phyloP scores from a whole-genome alignment of 2,797 vertebrate species.

The Channa striata region DNA sequence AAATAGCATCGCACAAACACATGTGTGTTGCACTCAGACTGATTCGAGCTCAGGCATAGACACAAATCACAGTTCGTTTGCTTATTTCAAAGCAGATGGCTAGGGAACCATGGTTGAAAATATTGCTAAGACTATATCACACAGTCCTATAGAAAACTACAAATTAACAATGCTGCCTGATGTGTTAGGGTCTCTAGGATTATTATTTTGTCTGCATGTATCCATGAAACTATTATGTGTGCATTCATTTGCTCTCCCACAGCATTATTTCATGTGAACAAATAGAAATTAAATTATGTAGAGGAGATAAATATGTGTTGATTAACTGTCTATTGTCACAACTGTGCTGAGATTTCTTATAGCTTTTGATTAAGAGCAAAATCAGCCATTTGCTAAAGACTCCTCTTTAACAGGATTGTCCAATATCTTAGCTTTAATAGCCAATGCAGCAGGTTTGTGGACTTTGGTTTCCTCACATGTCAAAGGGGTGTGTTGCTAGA shows the following conservation, averaged over 20 bases:
- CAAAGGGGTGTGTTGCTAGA: too few relatives aligned
- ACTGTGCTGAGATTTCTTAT: constrained; percentile 19
- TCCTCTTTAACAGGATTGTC: neutral
- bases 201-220: neutral
- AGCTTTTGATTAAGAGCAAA: constrained; percentile 4
- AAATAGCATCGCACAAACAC: constrained; percentile 58
- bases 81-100: neutral
- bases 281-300: neutral
- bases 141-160: neutral
- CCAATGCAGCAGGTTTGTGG: neutral
- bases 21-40: constrained; percentile 26
- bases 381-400: neutral
- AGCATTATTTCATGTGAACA: constrained; percentile 10
- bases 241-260: neutral
- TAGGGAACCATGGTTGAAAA: constrained; percentile 10
- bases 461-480: neutral
- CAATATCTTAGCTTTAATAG: neutral
- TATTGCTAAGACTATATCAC: constrained; percentile 9
- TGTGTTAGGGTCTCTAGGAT: neutral
- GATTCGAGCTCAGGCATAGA: neutral
- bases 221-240: neutral
- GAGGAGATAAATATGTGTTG: neutral
- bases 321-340: neutral
- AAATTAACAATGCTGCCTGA: neutral
- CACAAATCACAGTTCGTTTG: constrained; percentile 15